These are phyloP conservation scores for Falco columbarius DNA, from an alignment of 2,797 vertebrate genomes.

Conservation along the genomic window DNA sequence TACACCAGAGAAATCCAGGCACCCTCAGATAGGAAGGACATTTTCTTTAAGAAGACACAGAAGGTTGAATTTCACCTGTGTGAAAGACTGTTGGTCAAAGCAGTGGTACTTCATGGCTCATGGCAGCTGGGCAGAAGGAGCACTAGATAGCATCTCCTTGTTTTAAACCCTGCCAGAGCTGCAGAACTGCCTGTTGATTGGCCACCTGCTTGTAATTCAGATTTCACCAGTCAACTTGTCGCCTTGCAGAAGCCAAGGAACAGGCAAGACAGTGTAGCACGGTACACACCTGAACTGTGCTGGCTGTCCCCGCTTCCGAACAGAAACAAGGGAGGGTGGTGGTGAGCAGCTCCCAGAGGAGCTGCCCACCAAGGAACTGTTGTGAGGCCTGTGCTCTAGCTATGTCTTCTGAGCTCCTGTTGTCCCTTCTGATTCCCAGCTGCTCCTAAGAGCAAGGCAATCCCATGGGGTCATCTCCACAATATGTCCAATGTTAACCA, in stretches of 20 bases:
- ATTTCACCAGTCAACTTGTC: too few species aligned
- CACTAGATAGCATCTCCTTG: not conserved
- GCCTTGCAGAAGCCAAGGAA: not conserved
- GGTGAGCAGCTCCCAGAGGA: not conserved
- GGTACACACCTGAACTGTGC: not conserved
- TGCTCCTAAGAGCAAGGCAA: not conserved
- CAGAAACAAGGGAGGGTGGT: too few species aligned
- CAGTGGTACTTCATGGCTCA: not conserved
- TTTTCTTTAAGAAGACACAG: not conserved
- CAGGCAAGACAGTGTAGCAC: accelerated
- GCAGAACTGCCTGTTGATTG: not conserved
- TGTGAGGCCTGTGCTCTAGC: not conserved
- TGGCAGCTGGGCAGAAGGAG: not conserved
- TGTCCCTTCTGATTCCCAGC: not conserved
- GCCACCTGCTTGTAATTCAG: not conserved
- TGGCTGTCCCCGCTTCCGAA: not conserved
- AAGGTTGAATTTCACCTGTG: not conserved
- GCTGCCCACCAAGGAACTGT: not conserved
- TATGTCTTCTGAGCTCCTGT: not conserved
- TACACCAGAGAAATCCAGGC: not conserved
- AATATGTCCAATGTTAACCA: not conserved
- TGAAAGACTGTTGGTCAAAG: not conserved
- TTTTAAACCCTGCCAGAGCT: not conserved
- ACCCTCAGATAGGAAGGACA: not conserved
- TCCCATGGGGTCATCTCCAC: not conserved